Conservation (phyloP, 37 sponge, comb jelly and placozoan species). For the Oopsacas minuta region DNA sequence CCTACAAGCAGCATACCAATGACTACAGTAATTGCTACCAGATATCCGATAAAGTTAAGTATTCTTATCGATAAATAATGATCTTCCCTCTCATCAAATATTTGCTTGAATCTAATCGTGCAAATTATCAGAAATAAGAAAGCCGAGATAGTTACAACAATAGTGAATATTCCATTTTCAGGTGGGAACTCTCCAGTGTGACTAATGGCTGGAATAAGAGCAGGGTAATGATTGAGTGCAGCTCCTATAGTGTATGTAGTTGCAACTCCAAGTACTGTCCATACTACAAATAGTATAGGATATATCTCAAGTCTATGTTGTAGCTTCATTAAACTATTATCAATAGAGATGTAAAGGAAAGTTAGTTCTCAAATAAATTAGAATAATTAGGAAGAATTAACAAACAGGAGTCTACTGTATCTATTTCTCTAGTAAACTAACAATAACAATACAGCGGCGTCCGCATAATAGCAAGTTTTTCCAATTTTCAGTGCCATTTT, state of each 20-base stretch:
- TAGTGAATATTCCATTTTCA: slow-evolving; percentile 4
- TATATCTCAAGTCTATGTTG: background rate
- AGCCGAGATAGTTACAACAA: background rate
- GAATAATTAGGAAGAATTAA: too few relatives aligned
- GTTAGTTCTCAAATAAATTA: too few relatives aligned
- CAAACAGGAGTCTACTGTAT: too few relatives aligned
- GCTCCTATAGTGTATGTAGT: background rate
- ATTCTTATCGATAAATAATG: background rate
- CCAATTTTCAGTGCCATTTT: too few relatives aligned
- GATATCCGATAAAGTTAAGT: background rate
- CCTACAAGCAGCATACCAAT: background rate
- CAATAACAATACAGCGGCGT: too few relatives aligned
- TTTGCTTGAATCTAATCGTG: background rate
- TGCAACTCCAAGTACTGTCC: background rate
- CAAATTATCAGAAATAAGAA: background rate
- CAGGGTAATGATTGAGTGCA: background rate
- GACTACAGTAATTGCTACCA: background rate
- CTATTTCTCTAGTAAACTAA: too few relatives aligned
- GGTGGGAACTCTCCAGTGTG: background rate
- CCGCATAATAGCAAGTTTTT: too few relatives aligned
- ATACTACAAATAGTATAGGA: background rate
- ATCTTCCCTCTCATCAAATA: background rate
- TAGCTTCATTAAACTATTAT: background rate
- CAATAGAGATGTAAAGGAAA: background rate
- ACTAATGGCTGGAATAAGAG: background rate